phyloP scores from a whole-genome alignment of 1,140 invertebrate genomes.

The Drosophila rufa region DNA sequence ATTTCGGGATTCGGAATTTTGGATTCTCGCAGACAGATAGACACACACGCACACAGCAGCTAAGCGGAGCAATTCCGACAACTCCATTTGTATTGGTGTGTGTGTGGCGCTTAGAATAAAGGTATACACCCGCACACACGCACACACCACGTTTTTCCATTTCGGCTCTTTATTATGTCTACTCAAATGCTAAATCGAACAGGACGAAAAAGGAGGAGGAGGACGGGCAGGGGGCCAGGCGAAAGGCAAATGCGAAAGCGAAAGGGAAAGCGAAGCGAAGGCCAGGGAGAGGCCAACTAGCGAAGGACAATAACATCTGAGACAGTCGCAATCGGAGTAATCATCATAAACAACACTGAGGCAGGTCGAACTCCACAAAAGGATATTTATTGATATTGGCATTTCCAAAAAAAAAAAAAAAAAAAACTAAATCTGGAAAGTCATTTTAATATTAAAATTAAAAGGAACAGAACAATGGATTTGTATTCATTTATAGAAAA shows the following conservation, averaged over 20 bases:
- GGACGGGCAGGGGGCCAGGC: too few relatives aligned
- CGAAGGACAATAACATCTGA: slow-evolving; percentile 23
- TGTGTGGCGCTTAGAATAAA: slow-evolving; percentile 55
- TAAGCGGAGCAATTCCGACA: slow-evolving; percentile 78
- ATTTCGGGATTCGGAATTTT: slow-evolving; percentile 34
- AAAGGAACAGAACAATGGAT: neutral
- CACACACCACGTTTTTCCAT: slow-evolving; percentile 55
- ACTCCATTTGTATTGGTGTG: slow-evolving; percentile 55
- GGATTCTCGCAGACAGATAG: slow-evolving; percentile 59
- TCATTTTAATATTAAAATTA: slow-evolving; percentile 16
- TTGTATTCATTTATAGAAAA: neutral
- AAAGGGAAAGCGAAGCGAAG: slow-evolving; percentile 3
- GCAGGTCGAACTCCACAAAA: slow-evolving; percentile 24
- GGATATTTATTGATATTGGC: slow-evolving; percentile 15
- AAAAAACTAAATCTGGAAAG: neutral
- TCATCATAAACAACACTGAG: slow-evolving; percentile 31
- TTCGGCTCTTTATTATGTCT: slow-evolving; percentile 72
- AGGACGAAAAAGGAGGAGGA: neutral
- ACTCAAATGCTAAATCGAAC: slow-evolving; percentile 45
- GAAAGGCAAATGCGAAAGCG: neutral
- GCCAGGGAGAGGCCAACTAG: slow-evolving; percentile 15
- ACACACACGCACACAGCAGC: slow-evolving; percentile 28
- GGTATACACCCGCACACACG: slow-evolving; percentile 28
- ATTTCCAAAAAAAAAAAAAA: neutral
- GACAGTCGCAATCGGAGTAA: slow-evolving; percentile 14